These are phyloP conservation scores for Elegia similella DNA, from an alignment of 2,888 invertebrate species.

Conservation along the genomic window DNA sequence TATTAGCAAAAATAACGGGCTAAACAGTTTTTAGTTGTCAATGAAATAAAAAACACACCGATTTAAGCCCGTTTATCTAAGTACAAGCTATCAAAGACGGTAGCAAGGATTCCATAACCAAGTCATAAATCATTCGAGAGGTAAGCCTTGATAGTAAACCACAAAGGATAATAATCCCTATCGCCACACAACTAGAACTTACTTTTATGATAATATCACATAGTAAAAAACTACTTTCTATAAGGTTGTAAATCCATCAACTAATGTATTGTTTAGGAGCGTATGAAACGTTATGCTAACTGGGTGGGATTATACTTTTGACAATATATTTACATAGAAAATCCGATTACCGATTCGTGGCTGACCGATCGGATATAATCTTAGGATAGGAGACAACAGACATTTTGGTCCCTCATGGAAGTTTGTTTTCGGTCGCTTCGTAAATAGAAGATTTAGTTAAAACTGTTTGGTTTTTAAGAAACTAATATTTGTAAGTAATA, in stretches of 20 bases:
- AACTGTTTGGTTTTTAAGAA: slow-evolving; percentile 28
- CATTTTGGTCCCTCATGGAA: slow-evolving; percentile 41
- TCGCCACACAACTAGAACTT: slow-evolving; percentile 1
- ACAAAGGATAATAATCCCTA: slow-evolving; percentile 26
- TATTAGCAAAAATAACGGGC: slow-evolving; percentile 17
- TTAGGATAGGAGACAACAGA: slow-evolving; percentile 47
- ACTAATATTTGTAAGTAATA: slow-evolving; percentile 44
- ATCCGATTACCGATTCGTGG: slow-evolving; percentile 63
- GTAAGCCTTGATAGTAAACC: slow-evolving; percentile 22
- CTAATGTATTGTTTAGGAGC: slow-evolving; percentile 30
- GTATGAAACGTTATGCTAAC: slow-evolving; percentile 32
- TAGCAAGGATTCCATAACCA: slow-evolving; percentile 18
- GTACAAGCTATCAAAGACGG: slow-evolving; percentile 11
- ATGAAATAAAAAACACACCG: slow-evolving; percentile 1
- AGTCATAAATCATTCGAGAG: slow-evolving; percentile 40
- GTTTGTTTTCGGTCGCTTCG: slow-evolving; percentile 47
- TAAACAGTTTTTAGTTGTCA: slow-evolving; percentile 19
- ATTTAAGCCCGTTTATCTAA: not conserved
- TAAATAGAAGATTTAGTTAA: slow-evolving; percentile 38
- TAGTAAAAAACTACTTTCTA: not conserved
- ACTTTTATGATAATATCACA: slow-evolving; percentile 6
- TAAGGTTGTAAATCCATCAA: slow-evolving; percentile 51
- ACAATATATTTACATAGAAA: slow-evolving; percentile 66
- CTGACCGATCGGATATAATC: slow-evolving; percentile 49
- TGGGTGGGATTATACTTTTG: slow-evolving; percentile 56